These are phyloP conservation scores for Lamellibrachia columna DNA, from an alignment of 2,888 invertebrate genomes.

Conservation along the genomic window DNA sequence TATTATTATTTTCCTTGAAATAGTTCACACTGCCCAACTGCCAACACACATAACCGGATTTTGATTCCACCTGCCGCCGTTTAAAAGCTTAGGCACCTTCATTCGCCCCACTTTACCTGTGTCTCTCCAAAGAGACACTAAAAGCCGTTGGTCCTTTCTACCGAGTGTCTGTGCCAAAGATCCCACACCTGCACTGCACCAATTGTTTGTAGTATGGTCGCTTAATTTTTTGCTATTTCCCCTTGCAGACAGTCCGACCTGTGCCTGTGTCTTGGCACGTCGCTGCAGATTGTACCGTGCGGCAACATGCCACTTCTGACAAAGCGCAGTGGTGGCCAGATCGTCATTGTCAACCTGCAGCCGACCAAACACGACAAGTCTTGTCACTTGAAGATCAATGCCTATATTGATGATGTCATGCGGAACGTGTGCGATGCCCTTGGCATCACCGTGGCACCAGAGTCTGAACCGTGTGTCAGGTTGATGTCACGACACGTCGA, in stretches of 20 bases:
- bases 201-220: background rate
- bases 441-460: slow-evolving; percentile 21
- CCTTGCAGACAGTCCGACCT: slow-evolving; percentile 86
- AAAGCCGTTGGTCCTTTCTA: too few relatives aligned
- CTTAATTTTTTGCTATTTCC: slow-evolving; percentile 31
- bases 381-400: slow-evolving; percentile 86
- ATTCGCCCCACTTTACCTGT: too few relatives aligned
- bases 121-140: too few relatives aligned
- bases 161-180: too few relatives aligned
- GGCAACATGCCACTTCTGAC: slow-evolving; percentile 87
- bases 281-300: slow-evolving; percentile 96
- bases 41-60: too few relatives aligned
- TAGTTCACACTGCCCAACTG: too few relatives aligned
- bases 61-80: too few relatives aligned
- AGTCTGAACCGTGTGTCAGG: slow-evolving; percentile 8
- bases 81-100: too few relatives aligned
- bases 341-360: slow-evolving; percentile 95
- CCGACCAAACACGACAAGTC: slow-evolving; percentile 95
- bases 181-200: background rate
- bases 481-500: slow-evolving; percentile 46
- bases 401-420: slow-evolving; percentile 85
- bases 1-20: too few relatives aligned
- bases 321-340: slow-evolving; percentile 84
- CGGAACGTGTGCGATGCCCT: slow-evolving; percentile 45
- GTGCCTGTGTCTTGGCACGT: slow-evolving; percentile 95